Percentiles rank a stretch among this genome's conserved stretches.
Conservation (phyloP, 2,888 invertebrate genomes). For the Melanophora roralis region DNA sequence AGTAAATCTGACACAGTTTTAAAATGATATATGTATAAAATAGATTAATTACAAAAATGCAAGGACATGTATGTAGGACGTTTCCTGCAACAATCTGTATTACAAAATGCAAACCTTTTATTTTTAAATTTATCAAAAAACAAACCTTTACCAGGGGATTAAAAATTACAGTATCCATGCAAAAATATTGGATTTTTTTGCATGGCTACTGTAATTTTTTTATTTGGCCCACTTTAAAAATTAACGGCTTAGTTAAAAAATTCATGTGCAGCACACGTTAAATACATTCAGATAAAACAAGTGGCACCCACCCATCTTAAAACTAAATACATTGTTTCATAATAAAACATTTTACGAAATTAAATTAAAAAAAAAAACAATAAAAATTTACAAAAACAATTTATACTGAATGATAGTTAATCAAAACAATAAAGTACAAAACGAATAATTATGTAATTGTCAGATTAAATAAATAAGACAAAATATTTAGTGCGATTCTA, state of each 20-base stretch:
- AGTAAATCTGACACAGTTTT: too few relatives aligned
- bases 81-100: too few relatives aligned
- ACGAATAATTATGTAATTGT: conserved; percentile 17
- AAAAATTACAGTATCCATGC: too few relatives aligned
- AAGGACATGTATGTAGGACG: too few relatives aligned
- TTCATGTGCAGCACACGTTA: conserved; percentile 15
- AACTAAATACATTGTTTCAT: conserved; percentile 12
- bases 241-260: not conserved
- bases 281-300: conserved; percentile 1
- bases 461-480: not conserved
- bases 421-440: conserved; percentile 24
- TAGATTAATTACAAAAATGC: too few relatives aligned
- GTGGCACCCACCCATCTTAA: not conserved
- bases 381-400: conserved; percentile 5
- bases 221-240: not conserved
- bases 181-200: too few relatives aligned
- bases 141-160: too few relatives aligned
- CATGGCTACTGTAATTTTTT: too few relatives aligned
- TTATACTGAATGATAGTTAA: conserved; percentile 15
- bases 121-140: too few relatives aligned
- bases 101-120: too few relatives aligned
- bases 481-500: conserved; percentile 20
- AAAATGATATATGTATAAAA: too few relatives aligned
- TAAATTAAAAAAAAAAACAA: not conserved
- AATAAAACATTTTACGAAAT: conserved; percentile 15